Evolutionary conservation across 2,888 invertebrate genomes (phyloP).

Genomic region (Amiota communis): DNA sequence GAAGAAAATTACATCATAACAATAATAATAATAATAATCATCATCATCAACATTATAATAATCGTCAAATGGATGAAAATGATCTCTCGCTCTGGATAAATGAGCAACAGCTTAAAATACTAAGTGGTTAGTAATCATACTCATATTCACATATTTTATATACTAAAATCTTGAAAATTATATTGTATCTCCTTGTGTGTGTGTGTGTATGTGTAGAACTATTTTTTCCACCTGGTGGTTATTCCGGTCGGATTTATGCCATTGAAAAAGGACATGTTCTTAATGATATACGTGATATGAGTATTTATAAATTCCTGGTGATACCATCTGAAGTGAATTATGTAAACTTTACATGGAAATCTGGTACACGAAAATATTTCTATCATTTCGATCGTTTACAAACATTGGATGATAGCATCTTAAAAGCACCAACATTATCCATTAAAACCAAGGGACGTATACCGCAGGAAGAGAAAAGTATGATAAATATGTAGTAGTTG

Average conservation of each 20-base stretch:
- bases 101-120: slow-evolving; percentile 91
- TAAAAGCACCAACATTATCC: slow-evolving; percentile 90
- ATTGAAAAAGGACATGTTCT: slow-evolving; percentile 90
- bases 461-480: slow-evolving; percentile 89
- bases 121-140: slow-evolving; percentile 80
- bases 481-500: slow-evolving; percentile 41
- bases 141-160: background rate
- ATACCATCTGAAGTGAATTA: slow-evolving; percentile 94
- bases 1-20: slow-evolving; percentile 47
- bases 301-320: slow-evolving; percentile 89
- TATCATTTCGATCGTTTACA: slow-evolving; percentile 91
- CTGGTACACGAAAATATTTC: slow-evolving; percentile 85
- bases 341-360: slow-evolving; percentile 93
- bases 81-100: slow-evolving; percentile 92
- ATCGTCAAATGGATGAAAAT: slow-evolving; percentile 58
- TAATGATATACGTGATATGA: slow-evolving; percentile 89
- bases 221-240: slow-evolving; percentile 68
- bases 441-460: slow-evolving; percentile 89
- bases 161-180: background rate
- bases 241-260: slow-evolving; percentile 80
- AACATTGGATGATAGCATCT: slow-evolving; percentile 86
- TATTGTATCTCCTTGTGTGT: background rate
- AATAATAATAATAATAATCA: slow-evolving; percentile 50
- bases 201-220: slow-evolving; percentile 58
- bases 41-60: slow-evolving; percentile 50